Conservation (phyloP, 2,888 invertebrate species). For the Orthonevra nobilis region DNA sequence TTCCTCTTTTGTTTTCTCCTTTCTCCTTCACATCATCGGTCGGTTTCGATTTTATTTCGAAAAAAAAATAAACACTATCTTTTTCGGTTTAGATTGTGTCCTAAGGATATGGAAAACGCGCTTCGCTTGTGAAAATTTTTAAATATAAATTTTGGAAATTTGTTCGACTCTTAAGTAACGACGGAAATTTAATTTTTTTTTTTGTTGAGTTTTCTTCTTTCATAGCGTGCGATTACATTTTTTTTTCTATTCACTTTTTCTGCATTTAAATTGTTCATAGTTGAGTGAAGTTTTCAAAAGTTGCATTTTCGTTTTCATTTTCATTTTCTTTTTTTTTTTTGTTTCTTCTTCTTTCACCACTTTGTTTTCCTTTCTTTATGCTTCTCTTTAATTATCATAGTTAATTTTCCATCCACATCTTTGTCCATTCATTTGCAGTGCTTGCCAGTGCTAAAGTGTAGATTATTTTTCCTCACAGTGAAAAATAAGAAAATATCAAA, state of each 20-base stretch:
- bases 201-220: constrained; percentile 32
- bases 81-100: not conserved
- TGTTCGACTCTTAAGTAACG: not conserved
- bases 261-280: constrained; percentile 64
- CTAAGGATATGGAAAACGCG: not conserved
- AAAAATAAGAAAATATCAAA: constrained; percentile 20
- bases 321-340: constrained; percentile 31
- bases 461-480: constrained; percentile 55
- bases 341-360: constrained; percentile 18
- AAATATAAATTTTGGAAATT: constrained; percentile 32
- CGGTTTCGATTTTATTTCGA: constrained; percentile 13
- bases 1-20: constrained; percentile 8
- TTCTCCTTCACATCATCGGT: constrained; percentile 23
- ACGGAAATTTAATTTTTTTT: constrained; percentile 46
- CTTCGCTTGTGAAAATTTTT: not conserved
- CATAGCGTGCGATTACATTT: constrained; percentile 41
- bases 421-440: constrained; percentile 57
- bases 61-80: not conserved
- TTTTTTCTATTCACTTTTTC: constrained; percentile 34
- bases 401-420: constrained; percentile 34
- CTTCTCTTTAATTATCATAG: constrained; percentile 59
- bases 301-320: constrained; percentile 63
- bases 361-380: constrained; percentile 42
- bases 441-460: constrained; percentile 63
- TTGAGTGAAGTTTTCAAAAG: constrained; percentile 70